phyloP scores from a whole-genome alignment of 2,888 invertebrate genomes.

The Euplagia quadripunctaria region DNA sequence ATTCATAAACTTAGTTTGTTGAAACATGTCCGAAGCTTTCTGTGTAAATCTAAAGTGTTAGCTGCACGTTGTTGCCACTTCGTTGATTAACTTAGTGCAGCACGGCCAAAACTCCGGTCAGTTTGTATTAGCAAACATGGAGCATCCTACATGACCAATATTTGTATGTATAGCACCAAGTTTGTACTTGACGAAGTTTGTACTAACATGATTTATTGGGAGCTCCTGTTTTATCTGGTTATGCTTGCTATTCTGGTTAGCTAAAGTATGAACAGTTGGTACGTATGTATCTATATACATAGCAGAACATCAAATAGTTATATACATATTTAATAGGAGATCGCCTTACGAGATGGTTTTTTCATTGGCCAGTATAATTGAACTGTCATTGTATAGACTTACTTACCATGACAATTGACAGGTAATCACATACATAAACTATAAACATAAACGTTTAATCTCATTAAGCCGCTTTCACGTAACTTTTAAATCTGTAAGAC shows the following conservation, averaged over 20 bases:
- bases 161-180: not conserved
- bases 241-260: too few species aligned
- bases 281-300: not conserved
- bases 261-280: not conserved
- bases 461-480: too few species aligned
- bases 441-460: too few species aligned
- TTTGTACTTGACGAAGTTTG: not conserved
- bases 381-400: too few species aligned
- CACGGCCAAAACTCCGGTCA: not conserved
- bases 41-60: not conserved
- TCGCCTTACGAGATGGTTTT: too few species aligned
- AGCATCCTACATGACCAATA: not conserved
- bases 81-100: constrained; percentile 2
- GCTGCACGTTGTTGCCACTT: constrained; percentile 8
- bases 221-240: not conserved
- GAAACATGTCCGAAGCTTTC: not conserved
- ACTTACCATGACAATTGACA: too few species aligned
- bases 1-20: not conserved
- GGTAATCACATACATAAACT: too few species aligned
- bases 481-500: too few species aligned
- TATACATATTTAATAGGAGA: too few species aligned
- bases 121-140: not conserved
- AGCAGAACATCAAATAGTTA: too few species aligned
- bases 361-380: too few species aligned
- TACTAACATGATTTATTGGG: not conserved